A percentile compares a stretch with the other conserved stretches of the same genome.
phyloP scores from a whole-genome alignment of 2,797 vertebrate genomes.

The Pempheris klunzingeri region DNA sequence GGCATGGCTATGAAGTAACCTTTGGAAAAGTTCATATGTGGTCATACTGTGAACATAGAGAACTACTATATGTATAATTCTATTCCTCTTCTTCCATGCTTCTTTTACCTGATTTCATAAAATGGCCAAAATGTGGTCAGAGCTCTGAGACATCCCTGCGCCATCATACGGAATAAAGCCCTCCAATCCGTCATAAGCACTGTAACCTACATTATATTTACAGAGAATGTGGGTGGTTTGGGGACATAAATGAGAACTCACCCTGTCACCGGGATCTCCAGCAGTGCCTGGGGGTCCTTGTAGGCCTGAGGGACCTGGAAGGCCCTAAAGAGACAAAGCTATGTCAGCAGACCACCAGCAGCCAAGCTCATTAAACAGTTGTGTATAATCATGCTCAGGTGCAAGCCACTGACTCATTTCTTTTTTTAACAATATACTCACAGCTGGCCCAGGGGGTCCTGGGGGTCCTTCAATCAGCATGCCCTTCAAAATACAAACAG shows the following conservation, averaged over 20 bases:
- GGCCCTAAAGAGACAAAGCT: constrained; percentile 88
- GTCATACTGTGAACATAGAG: background rate
- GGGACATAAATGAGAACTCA: constrained; percentile 77
- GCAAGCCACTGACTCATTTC: background rate
- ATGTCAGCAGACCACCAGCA: constrained; percentile 27
- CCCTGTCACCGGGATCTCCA: constrained; percentile 96
- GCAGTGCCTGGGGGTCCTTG: constrained; percentile 92
- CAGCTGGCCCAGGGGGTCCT: constrained; percentile 91
- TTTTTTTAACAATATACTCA: constrained; percentile 81
- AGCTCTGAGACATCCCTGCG: background rate
- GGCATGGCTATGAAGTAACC: background rate
- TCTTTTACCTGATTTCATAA: background rate
- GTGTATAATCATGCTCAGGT: background rate
- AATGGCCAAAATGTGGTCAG: background rate
- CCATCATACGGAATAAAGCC: background rate
- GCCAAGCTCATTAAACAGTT: background rate
- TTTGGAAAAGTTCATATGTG: background rate
- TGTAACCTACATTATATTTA: background rate
- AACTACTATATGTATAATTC: background rate
- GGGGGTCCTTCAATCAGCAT: constrained; percentile 98
- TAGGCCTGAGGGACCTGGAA: constrained; percentile 93
- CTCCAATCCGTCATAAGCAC: too few species aligned
- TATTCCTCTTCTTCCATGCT: background rate
- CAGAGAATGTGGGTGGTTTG: background rate
- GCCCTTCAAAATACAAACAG: constrained; percentile 82